phyloP scores from a whole-genome alignment of 2,113 vertebrate species.

The Atherinomorus stipes region DNA sequence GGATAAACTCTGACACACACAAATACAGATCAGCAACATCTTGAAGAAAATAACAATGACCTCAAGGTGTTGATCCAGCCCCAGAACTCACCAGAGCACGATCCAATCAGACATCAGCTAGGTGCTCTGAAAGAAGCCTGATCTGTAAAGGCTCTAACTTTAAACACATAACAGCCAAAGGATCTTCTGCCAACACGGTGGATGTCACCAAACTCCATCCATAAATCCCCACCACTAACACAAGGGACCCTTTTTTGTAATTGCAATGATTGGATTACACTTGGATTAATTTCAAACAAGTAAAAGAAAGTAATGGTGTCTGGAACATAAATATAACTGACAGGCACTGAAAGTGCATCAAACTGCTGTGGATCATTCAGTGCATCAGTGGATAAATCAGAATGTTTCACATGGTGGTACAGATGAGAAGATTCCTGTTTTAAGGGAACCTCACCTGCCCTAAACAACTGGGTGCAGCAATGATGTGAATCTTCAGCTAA shows the following conservation, averaged over 20 bases:
- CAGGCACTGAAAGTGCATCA: conserved; percentile 13
- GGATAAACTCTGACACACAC: not conserved
- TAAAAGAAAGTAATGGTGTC: not conserved
- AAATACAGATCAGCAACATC: not conserved
- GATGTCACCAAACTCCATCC: too few relatives aligned
- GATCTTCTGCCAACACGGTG: too few relatives aligned
- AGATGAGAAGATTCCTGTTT: not conserved
- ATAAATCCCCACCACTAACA: too few relatives aligned
- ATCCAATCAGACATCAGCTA: not conserved
- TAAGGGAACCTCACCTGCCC: not conserved
- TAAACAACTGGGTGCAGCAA: not conserved
- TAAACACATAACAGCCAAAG: too few relatives aligned
- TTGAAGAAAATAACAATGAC: not conserved
- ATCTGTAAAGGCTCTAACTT: not conserved
- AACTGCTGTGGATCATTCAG: conserved; percentile 20
- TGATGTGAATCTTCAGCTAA: not conserved
- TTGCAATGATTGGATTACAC: not conserved
- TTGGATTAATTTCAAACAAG: too few relatives aligned
- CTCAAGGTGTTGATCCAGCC: not conserved
- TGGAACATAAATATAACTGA: conserved; percentile 8
- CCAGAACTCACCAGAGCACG: not conserved
- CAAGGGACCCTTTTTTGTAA: not conserved
- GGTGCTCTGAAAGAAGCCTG: not conserved
- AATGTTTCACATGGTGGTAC: conserved; percentile 4
- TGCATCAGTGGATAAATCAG: conserved; percentile 8